phyloP scores from a whole-genome alignment of 2,888 invertebrate species.

The Poecilus cupreus region DNA sequence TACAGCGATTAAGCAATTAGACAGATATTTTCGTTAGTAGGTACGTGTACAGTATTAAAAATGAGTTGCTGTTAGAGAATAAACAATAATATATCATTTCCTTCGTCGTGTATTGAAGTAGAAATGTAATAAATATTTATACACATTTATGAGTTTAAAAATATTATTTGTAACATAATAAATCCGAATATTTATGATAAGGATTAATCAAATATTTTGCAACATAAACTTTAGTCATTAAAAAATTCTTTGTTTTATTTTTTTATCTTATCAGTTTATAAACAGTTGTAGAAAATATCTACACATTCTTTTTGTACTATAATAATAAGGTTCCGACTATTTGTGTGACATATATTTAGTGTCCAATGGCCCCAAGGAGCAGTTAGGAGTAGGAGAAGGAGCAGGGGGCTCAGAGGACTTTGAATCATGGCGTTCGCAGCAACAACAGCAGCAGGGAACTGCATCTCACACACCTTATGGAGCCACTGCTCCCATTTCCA shows the following conservation, averaged over 20 bases:
- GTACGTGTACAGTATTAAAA: slow-evolving; percentile 12
- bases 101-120: not conserved
- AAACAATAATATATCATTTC: not conserved
- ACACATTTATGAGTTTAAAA: not conserved
- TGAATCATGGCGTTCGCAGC: slow-evolving; percentile 86
- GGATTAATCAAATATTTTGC: slow-evolving; percentile 26
- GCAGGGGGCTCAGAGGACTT: slow-evolving; percentile 76
- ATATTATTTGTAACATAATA: not conserved
- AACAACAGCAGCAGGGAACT: slow-evolving; percentile 77
- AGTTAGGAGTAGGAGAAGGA: slow-evolving; percentile 83
- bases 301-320: not conserved
- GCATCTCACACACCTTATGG: slow-evolving; percentile 74
- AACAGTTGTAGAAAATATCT: slow-evolving; percentile 6
- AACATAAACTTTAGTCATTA: slow-evolving; percentile 18
- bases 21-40: slow-evolving; percentile 5
- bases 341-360: slow-evolving; percentile 72
- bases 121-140: not conserved
- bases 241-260: slow-evolving; percentile 28
- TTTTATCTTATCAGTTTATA: slow-evolving; percentile 39
- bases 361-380: slow-evolving; percentile 87
- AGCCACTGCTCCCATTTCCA: slow-evolving; percentile 77
- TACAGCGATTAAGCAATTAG: slow-evolving; percentile 18
- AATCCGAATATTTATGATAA: not conserved
- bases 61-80: not conserved
- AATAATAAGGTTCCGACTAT: not conserved